Conservation (phyloP, 2,113 vertebrate genomes). For the Nansenia antarctica region DNA sequence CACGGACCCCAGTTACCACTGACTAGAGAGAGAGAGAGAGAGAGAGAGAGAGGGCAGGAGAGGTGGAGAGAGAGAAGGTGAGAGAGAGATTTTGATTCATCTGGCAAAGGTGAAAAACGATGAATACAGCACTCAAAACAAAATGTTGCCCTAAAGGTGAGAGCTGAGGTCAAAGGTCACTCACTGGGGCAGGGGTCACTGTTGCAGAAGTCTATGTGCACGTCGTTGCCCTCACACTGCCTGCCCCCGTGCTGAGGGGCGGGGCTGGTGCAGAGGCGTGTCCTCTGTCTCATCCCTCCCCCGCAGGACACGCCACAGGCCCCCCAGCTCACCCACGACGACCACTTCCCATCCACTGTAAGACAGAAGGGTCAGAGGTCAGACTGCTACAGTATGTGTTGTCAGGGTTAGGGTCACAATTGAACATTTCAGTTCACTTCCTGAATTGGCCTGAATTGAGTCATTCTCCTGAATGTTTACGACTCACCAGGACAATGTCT, state of each 20-base stretch:
- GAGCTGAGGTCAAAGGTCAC: conserved; percentile 30
- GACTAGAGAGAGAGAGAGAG: conserved; percentile 63
- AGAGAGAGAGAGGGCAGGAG: not conserved
- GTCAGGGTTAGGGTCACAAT: not conserved
- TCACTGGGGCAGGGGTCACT: conserved; percentile 91
- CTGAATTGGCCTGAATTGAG: too few species aligned
- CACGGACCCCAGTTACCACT: conserved; percentile 92
- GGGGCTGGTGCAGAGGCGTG: conserved; percentile 85
- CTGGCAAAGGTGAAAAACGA: not conserved
- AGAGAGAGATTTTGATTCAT: not conserved
- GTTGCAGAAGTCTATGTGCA: conserved; percentile 93
- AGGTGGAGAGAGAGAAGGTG: not conserved
- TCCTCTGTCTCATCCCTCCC: conserved; percentile 87
- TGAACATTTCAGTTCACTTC: too few species aligned
- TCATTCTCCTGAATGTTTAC: too few species aligned
- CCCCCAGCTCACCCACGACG: conserved; percentile 87
- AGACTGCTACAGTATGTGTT: too few species aligned
- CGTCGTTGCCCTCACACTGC: conserved; percentile 86
- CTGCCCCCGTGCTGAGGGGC: conserved; percentile 83
- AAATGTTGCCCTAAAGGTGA: not conserved
- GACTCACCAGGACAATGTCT: conserved; percentile 85
- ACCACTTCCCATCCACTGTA: conserved; percentile 94
- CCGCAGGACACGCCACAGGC: conserved; percentile 90
- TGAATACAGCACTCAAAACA: not conserved
- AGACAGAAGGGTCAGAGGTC: conserved; percentile 7